Evolutionary conservation across 2,113 vertebrate genomes (phyloP), one percentile per base, ranked within the genome.

Genomic region (Neofelis nebulosa): DNA sequence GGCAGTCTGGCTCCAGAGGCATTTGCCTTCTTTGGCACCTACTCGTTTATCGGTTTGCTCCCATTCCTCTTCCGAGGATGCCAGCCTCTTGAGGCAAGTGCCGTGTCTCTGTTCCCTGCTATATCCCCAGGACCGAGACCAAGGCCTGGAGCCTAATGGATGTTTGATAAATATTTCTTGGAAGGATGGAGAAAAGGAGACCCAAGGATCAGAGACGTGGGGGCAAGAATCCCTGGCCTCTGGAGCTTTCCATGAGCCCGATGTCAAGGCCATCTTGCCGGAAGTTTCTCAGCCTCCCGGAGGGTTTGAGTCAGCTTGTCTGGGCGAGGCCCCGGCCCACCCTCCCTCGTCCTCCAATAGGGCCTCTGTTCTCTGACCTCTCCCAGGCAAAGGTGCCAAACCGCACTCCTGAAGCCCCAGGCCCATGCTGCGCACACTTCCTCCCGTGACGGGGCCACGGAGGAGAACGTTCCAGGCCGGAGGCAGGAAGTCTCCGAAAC

Each of bases 281-380:
- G 96, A 94, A 95, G 36, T 83, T 63, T 50, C 89, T 94, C 89
- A 48, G 76, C 68, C 68, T 86, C 66, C 52, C 6, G 0, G 81
- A 89, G 94, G 73, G 65, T 10, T 97, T 97, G 95, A 97, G 94
- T 96, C 96, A 94, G 91, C 36, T 61, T 15, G 73, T 55, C 78
- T 33, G 50, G 69, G 48, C 66, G 84, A 69, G 88, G 45, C 55
- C 36, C 71, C 1, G 0, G 63, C 33, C 45, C 15, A 0, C 36
- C 31, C 74, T 19, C 38, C 1, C 25, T 68, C 45, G 0, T 48
- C 69, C 87, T 82, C 96, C 89, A 81, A 55, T 11, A 7, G 19
- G 48, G 48, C 50, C 83, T 94, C 96, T 97, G 89, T 92, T 57
- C 78, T 69, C 87, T 87, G 93, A 89, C 84, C 93, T 92, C 61